Percentiles rank a stretch among this genome's conserved stretches.
phyloP scores from a whole-genome alignment of 2,113 vertebrate genomes.

The Brachyhypopomus occidentalis region DNA sequence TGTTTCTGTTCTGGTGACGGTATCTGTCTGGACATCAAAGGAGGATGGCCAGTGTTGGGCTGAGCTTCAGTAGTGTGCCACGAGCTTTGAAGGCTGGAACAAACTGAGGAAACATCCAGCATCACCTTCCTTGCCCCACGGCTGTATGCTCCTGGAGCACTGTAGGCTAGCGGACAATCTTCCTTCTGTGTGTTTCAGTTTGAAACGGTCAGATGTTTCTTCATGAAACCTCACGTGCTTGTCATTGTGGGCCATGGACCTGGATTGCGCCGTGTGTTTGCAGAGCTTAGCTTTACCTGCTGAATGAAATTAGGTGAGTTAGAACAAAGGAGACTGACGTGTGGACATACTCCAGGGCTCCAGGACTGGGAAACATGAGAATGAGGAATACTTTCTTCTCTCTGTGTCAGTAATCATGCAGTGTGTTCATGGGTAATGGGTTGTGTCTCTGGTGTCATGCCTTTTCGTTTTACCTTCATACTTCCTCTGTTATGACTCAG shows the following conservation, averaged over 20 bases:
- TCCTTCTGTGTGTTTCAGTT: background rate
- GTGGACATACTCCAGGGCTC: background rate
- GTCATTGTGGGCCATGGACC: background rate
- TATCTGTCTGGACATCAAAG: slow-evolving; percentile 53
- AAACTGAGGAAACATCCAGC: slow-evolving; percentile 54
- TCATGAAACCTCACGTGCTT: background rate
- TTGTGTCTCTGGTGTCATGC: background rate
- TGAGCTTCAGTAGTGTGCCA: slow-evolving; percentile 11
- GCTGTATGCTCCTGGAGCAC: background rate
- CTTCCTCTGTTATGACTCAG: background rate
- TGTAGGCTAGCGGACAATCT: background rate
- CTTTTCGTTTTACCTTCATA: background rate
- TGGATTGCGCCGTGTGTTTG: too few relatives aligned
- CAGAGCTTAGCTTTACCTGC: background rate
- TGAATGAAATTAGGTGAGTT: background rate
- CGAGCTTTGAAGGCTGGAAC: slow-evolving; percentile 35
- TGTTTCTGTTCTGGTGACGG: slow-evolving; percentile 11
- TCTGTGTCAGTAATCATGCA: background rate
- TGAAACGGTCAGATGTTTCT: background rate
- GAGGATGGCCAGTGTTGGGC: slow-evolving; percentile 46
- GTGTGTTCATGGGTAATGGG: background rate
- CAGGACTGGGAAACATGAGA: background rate
- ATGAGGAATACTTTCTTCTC: background rate
- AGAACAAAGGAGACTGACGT: background rate
- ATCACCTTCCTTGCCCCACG: slow-evolving; percentile 2